Base-by-base conservation (phyloP, 2,113 vertebrate species). In the Chamaetylas fuelleborni region DNA sequence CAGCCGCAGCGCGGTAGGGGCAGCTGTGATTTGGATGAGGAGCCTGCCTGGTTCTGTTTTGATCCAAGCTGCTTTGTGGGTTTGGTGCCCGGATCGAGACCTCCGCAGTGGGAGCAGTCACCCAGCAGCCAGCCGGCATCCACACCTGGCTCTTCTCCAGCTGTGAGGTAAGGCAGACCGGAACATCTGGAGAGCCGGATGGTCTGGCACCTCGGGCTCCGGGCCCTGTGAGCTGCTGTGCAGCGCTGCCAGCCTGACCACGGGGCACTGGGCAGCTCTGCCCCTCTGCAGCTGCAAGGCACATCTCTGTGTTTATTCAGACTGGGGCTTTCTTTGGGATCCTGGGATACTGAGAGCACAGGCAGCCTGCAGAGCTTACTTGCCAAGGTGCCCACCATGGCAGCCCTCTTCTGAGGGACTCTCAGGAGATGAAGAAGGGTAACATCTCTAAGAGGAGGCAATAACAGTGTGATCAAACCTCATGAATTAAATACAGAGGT, bases 91-190 rank as follows among this genome's bases (percentile, higher is more conserved):
- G 11, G 50, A 78, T 18, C 1, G 1, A 90, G 89, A 45, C 19
- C 60, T 66, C 65, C 64, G 69, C 76, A 11, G 90, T 1, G 76
- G 57, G 20, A 48, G 78, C 1, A 7, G 4, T 4, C 4, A 1
- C 33, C 6, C 7, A 8, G 12, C 71, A 69, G 70, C 47, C 8
- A 66, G 65, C 23, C 24, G 0, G 12, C 6, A 1, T 3, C 22
- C 31, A 17, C 51, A 2, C 31, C 9, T 45, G 56, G 79, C 51
- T 64, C 64, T 13, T 50, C 83, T 33, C 38, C 76, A 45, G 60
- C 67, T 61, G 60, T 66, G 81, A 97, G 95, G 94, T 97, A 93
- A 96, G 95, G 3, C 15, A 29, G 40, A 28, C 1, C 9, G 79
- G 67, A 86, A 69, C 64, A 87, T 50, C 57, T 69, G 48, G 83